Conservation (phyloP, 2,113 vertebrate species). For the Diphyllodes magnificus region DNA sequence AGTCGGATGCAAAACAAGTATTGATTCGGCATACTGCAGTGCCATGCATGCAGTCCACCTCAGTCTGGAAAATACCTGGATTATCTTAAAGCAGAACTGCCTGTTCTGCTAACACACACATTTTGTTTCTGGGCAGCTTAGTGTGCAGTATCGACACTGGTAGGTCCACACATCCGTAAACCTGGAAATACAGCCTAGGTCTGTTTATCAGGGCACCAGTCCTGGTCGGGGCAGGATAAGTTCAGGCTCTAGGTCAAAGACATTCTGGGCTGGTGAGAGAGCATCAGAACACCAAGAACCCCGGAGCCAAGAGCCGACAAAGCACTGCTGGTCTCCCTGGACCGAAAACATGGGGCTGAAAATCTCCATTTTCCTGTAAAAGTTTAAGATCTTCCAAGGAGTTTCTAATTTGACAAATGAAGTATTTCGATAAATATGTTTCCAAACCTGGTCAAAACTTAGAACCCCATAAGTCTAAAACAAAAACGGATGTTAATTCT, state of each 20-base stretch:
- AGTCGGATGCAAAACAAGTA: not conserved
- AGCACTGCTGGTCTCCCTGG: accelerated
- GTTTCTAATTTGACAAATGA: not conserved
- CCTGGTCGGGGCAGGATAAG: not conserved
- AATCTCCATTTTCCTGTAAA: not conserved
- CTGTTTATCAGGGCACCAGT: not conserved
- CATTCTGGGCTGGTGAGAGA: not conserved
- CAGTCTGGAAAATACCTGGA: accelerated
- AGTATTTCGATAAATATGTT: not conserved
- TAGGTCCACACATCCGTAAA: not conserved
- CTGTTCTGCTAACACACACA: not conserved
- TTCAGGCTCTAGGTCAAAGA: not conserved
- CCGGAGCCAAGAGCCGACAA: accelerated
- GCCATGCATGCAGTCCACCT: accelerated
- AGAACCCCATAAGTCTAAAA: not conserved
- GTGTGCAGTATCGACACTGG: accelerated
- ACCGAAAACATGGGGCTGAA: not conserved
- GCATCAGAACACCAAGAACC: not conserved
- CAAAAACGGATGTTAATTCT: not conserved
- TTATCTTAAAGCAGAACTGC: not conserved
- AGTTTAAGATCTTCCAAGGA: not conserved
- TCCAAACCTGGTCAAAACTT: not conserved
- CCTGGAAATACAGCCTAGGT: not conserved
- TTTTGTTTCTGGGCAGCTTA: not conserved
- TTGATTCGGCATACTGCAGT: not conserved